A percentile compares a stretch with the other conserved stretches of the same genome.
These are phyloP conservation scores for Orientallactaga sibirica DNA, from an alignment of 2,797 vertebrate genomes.

Conservation along the genomic window DNA sequence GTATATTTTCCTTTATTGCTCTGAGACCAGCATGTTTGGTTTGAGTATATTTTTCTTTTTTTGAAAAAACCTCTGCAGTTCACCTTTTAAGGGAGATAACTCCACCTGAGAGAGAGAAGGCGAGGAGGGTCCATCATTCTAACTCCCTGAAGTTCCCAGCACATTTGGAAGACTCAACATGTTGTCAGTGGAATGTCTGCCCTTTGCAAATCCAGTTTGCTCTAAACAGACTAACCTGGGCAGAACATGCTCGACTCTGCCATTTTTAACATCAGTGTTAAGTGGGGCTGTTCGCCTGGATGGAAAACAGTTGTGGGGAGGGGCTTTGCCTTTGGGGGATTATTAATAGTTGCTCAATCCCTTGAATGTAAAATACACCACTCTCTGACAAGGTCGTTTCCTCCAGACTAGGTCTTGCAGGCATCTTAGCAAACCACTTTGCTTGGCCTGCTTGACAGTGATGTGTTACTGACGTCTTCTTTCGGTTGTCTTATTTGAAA, in stretches of 20 bases:
- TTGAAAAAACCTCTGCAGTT: slow-evolving; percentile 83
- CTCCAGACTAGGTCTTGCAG: slow-evolving; percentile 55
- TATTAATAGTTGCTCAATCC: slow-evolving; percentile 82
- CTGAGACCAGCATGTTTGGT: slow-evolving; percentile 84
- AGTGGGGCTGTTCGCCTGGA: slow-evolving; percentile 78
- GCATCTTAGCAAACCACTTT: slow-evolving; percentile 63
- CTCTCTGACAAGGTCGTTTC: slow-evolving; percentile 61
- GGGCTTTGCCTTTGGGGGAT: slow-evolving; percentile 75
- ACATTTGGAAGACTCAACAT: slow-evolving; percentile 83
- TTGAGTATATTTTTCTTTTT: slow-evolving; percentile 83
- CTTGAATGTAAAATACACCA: slow-evolving; percentile 71
- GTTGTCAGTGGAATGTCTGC: slow-evolving; percentile 83
- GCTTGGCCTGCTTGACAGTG: slow-evolving; percentile 66
- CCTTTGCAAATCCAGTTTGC: slow-evolving; percentile 85
- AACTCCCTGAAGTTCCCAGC: slow-evolving; percentile 82
- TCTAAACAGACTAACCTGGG: slow-evolving; percentile 85
- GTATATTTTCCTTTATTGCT: slow-evolving; percentile 79
- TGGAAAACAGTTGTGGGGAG: slow-evolving; percentile 81
- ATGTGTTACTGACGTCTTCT: slow-evolving; percentile 46
- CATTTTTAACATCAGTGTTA: slow-evolving; percentile 81
- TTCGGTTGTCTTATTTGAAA: slow-evolving; percentile 66
- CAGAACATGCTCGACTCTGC: slow-evolving; percentile 84
- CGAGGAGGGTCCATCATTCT: slow-evolving; percentile 80
- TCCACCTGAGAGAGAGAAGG: slow-evolving; percentile 82
- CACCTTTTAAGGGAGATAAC: slow-evolving; percentile 84